These are phyloP conservation scores for Chloroceryle inda DNA, from an alignment of 2,797 vertebrate species.

Conservation along the genomic window DNA sequence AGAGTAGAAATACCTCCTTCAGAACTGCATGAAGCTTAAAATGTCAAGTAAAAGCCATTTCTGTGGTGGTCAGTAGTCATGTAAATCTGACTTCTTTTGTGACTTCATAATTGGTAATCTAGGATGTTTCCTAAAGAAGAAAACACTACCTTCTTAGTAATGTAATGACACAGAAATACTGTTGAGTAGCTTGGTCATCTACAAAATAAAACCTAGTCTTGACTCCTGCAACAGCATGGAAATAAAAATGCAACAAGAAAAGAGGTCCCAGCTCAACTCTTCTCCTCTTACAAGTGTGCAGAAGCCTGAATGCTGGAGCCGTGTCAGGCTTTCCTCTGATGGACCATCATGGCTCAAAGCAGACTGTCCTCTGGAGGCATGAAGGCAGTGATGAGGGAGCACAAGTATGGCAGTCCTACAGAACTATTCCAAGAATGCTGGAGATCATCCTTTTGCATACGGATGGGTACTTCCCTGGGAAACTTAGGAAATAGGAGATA, in stretches of 20 bases:
- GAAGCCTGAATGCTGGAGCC: not conserved
- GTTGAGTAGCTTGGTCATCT: not conserved
- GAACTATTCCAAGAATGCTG: constrained; percentile 38
- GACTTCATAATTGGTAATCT: not conserved
- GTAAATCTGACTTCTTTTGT: not conserved
- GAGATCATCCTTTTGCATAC: not conserved
- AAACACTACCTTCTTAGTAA: not conserved
- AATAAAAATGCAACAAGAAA: not conserved
- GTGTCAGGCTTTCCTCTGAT: not conserved
- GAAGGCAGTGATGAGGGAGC: not conserved
- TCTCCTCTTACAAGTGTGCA: not conserved
- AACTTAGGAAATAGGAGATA: not conserved
- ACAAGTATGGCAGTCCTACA: not conserved
- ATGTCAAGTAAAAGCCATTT: not conserved
- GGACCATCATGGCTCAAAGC: not conserved
- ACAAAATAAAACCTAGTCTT: not conserved
- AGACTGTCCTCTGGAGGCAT: not conserved
- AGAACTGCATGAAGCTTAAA: not conserved
- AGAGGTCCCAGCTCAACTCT: not conserved
- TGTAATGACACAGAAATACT: not conserved
- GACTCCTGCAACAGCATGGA: not conserved
- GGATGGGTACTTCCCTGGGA: constrained; percentile 1
- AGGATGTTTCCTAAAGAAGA: not conserved
- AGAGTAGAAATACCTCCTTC: not conserved
- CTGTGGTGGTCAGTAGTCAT: not conserved